Evolutionary conservation across 2,888 invertebrate genomes (phyloP), one percentile per base, ranked within the genome.

Genomic region (Apodemia duryi): DNA sequence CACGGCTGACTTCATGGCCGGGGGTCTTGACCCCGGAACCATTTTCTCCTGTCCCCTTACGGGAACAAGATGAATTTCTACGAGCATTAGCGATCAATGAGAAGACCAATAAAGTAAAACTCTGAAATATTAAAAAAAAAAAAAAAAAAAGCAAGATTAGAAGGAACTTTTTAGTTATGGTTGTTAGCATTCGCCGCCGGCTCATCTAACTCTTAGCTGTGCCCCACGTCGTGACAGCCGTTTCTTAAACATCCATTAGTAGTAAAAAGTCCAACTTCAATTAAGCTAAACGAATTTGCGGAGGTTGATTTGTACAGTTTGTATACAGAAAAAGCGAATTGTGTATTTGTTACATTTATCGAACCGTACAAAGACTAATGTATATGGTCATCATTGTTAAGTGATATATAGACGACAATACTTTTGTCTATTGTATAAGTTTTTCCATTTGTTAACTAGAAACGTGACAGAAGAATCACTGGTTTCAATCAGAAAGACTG

Each of bases 191-290:
- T 32, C 29, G 54, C 29, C 32, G 54, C 28, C 54, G 43, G 41
- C 63, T n/a, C 52, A 29, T 46, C 63, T 46, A 43, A 43, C 63
- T 63, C 49, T 51, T 54, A 13, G 32, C 6, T 72, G 72, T 77
- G 82, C 82, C 83, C 73, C 83, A 79, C 84, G 83, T 90, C 88
- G 88, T 89, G 89, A 89, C 87, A 80, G 75, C 78, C 79, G 84
- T 88, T 86, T 84, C 85, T 88, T 86, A 85, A 78, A 82, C 85
- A 86, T 87, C 86, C 86, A 83, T 80, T 82, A 76, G 78, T 80
- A 82, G 85, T 85, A 89, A 87, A 84, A 86, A 83, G 80, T 83
- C 83, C 77, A 74, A 78, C 79, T 75, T 78, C 81, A 77, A 85
- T 84, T 84, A 84, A 80, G 57, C 77, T 77, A 77, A 80, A 67